phyloP scores from a whole-genome alignment of 2,797 vertebrate species.

The Acanthurus lineatus region DNA sequence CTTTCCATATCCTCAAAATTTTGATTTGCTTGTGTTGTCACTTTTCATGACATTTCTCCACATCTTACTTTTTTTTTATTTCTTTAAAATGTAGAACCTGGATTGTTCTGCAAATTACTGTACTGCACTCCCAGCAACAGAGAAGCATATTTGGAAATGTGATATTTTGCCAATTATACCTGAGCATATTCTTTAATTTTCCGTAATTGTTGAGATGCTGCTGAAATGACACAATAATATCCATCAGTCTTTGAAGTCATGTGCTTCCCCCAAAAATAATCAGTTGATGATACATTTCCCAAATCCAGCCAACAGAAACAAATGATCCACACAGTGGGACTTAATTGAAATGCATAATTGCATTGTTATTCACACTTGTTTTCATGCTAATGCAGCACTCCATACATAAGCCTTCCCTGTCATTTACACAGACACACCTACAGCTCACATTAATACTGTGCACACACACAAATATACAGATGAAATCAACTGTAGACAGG shows the following conservation, averaged over 20 bases:
- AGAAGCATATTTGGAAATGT: slow-evolving; percentile 36
- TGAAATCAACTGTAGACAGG: slow-evolving; percentile 54
- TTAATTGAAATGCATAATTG: slow-evolving; percentile 77
- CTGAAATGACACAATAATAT: slow-evolving; percentile 49
- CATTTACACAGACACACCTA: slow-evolving; percentile 32
- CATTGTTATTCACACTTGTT: slow-evolving; percentile 69
- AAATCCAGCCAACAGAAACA: slow-evolving; percentile 57
- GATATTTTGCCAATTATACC: slow-evolving; percentile 49
- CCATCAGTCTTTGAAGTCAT: slow-evolving; percentile 30
- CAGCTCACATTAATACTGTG: slow-evolving; percentile 9
- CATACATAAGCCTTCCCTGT: slow-evolving; percentile 47
- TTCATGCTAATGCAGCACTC: slow-evolving; percentile 42
- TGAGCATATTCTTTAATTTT: slow-evolving; percentile 41
- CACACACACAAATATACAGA: slow-evolving; percentile 34
- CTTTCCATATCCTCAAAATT: slow-evolving; percentile 62
- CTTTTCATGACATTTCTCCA: slow-evolving; percentile 66
- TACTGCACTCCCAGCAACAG: slow-evolving; percentile 14
- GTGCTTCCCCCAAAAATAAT: slow-evolving; percentile 40
- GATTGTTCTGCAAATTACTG: slow-evolving; percentile 54
- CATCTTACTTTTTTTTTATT: slow-evolving; percentile 54
- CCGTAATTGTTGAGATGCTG: slow-evolving; percentile 46
- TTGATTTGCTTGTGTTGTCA: slow-evolving; percentile 76
- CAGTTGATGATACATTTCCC: slow-evolving; percentile 57
- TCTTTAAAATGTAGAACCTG: slow-evolving; percentile 47
- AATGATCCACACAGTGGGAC: slow-evolving; percentile 61